Evolutionary conservation across 2,113 vertebrate species (phyloP), one percentile per base, ranked within the genome.

Genomic region (Oophaga pumilio): DNA sequence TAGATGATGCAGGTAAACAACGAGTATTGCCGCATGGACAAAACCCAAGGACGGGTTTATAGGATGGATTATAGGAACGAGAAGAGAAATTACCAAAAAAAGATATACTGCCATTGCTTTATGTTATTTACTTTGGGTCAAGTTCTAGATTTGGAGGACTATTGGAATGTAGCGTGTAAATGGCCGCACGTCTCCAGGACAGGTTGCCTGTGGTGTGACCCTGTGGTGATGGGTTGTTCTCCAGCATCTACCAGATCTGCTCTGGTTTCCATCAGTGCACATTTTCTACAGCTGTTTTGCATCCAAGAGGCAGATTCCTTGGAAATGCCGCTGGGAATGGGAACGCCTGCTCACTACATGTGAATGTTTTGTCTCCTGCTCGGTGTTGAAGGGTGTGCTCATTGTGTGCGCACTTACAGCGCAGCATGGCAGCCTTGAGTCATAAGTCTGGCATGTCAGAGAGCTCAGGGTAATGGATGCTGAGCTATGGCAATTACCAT

Each of bases 271-370:
- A 49, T 69, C 66, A 68, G 49, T 28, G 49, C 62, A 69, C 33
- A 26, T 50, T 50, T 53, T 68, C 14, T 69, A 14, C 81, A 83
- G 81, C 62, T 83, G 81, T 53, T 83, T 83, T 83, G 60, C 64
- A 68, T 83, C 64, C 15, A 68, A 66, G 43, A 82, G 22, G 28
- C 28, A 66, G 62, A 64, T 33, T 64, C 12, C 80, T 9, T 66
- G 81, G 14, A 83, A 69, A 83, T 69, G 81, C 81, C 53, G 14
- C 13, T 15, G 81, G 64, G 81, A 53, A 33, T 17, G 80, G 80
- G 62, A 64, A 68, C 80, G 81, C 62, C 81, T 69, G 81, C 59
- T 82, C 50, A 82, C 68, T 82, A 66, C 20, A 68, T 83, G 62
- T 52, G 24, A 20, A 82, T 62, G 79, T 60, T 68, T 66, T 82